These are phyloP conservation scores for Anthopleura sola DNA, from an alignment of 64 coral and sea anemone species.

Conservation along the genomic window DNA sequence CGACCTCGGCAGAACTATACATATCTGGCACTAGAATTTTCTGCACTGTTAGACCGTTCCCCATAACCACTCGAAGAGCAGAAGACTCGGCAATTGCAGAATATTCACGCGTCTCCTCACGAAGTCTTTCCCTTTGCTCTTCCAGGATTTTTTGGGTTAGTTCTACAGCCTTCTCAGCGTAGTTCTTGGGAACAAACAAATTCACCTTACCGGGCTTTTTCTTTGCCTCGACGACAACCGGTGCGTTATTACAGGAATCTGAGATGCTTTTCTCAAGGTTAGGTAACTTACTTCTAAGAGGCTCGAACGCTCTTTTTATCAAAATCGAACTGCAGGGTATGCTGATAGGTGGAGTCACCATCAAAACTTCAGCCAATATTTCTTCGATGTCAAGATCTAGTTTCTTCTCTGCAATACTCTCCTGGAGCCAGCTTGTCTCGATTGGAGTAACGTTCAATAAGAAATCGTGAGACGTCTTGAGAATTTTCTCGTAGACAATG, in stretches of 20 bases:
- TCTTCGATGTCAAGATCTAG: not conserved
- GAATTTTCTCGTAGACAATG: conserved; percentile 75
- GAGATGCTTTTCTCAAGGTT: conserved; percentile 9
- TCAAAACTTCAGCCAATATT: conserved; percentile 4
- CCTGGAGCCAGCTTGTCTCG: conserved; percentile 59
- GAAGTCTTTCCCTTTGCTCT: conserved; percentile 17
- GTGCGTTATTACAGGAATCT: conserved; percentile 10
- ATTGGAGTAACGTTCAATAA: conserved; percentile 71
- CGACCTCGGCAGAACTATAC: conserved; percentile 62
- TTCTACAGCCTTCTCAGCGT: conserved; percentile 18
- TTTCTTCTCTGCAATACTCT: conserved; percentile 35
- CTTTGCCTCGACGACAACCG: conserved; percentile 23
- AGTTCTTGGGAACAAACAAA: conserved; percentile 30
- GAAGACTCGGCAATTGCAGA: not conserved
- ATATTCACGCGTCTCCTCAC: conserved; percentile 26
- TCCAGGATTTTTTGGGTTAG: conserved; percentile 30
- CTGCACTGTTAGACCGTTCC: conserved; percentile 49
- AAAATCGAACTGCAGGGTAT: conserved; percentile 36
- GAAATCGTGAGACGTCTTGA: conserved; percentile 76
- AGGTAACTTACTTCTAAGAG: conserved; percentile 2
- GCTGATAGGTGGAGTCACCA: not conserved
- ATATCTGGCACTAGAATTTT: conserved; percentile 72
- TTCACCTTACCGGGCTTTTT: conserved; percentile 16
- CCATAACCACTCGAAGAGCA: conserved; percentile 54
- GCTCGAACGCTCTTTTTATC: conserved; percentile 20